Percentiles rank a stretch among this genome's conserved stretches.
Evolutionary conservation across 30 jellyfish, hydroid and myxozoan species (phyloP).

Genomic region (Pseudorhiza aurosa): DNA sequence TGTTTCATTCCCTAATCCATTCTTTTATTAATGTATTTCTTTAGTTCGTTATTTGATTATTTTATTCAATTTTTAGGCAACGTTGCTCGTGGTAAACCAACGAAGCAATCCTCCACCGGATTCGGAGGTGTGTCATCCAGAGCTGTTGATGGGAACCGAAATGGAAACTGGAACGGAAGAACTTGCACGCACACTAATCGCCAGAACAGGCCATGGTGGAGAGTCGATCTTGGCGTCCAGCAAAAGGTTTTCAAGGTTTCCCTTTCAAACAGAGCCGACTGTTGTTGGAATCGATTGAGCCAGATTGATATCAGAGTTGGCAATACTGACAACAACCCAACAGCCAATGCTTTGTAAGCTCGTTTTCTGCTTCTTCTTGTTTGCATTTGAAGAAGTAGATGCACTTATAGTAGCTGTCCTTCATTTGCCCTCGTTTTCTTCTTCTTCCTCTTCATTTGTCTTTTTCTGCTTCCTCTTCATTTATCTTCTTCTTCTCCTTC

Average conservation of each 20-base stretch:
- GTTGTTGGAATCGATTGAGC: constrained; percentile 63
- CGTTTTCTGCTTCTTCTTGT: not conserved
- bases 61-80: constrained; percentile 15
- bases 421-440: no score
- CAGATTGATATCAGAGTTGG: constrained; percentile 47
- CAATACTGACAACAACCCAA: constrained; percentile 32
- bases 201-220: constrained; percentile 66
- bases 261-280: constrained; percentile 50
- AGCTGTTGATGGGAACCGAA: constrained; percentile 69
- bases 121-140: constrained; percentile 61
- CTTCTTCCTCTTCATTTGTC: not conserved
- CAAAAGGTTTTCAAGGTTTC: constrained; percentile 32
- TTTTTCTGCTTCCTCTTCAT: not conserved
- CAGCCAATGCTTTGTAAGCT: constrained; percentile 33
- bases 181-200: constrained; percentile 59
- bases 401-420: no score
- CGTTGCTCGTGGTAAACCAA: constrained; percentile 70
- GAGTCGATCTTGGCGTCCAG: constrained; percentile 55
- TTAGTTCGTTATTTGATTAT: no score
- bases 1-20: no score
- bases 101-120: constrained; percentile 62
- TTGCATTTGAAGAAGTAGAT: no score
- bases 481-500: not conserved
- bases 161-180: constrained; percentile 39
- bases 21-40: no score